Percentiles rank a stretch among this genome's conserved stretches.
These are phyloP conservation scores for Leucozona laternaria DNA, from an alignment of 2,888 invertebrate species.

Conservation along the genomic window DNA sequence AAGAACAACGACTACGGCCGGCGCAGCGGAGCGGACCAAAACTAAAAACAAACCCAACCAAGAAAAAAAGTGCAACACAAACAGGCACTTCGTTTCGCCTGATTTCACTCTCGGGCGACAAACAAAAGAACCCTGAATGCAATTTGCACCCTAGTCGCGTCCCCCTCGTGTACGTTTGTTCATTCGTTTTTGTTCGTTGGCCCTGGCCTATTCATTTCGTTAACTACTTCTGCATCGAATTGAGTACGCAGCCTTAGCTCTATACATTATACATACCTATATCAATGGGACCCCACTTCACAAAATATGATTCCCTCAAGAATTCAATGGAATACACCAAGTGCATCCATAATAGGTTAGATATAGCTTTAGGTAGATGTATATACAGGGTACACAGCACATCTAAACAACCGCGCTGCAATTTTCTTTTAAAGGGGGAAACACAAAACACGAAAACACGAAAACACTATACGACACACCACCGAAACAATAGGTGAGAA, in stretches of 20 bases:
- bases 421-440: constrained; percentile 19
- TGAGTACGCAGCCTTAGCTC: constrained; percentile 18
- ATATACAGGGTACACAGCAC: not conserved
- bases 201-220: constrained; percentile 67
- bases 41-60: constrained; percentile 9
- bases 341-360: constrained; percentile 31
- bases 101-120: constrained; percentile 57
- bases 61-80: constrained; percentile 65
- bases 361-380: too few species aligned
- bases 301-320: constrained; percentile 56
- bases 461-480: constrained; percentile 28
- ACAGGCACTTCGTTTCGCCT: constrained; percentile 66
- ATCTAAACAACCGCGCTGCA: constrained; percentile 33
- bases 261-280: not conserved
- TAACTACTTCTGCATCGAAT: constrained; percentile 65
- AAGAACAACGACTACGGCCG: not conserved
- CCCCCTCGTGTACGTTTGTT: not conserved
- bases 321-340: constrained; percentile 49
- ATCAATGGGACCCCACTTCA: constrained; percentile 58
- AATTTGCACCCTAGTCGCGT: constrained; percentile 49
- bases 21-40: too few species aligned
- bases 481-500: constrained; percentile 71
- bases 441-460: not conserved
- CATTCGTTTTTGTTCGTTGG: not conserved
- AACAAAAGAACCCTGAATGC: constrained; percentile 35